A percentile compares a stretch with the other conserved stretches of the same genome.
Evolutionary conservation across 2,113 vertebrate species (phyloP).

Genomic region (Chaetodon auriga): DNA sequence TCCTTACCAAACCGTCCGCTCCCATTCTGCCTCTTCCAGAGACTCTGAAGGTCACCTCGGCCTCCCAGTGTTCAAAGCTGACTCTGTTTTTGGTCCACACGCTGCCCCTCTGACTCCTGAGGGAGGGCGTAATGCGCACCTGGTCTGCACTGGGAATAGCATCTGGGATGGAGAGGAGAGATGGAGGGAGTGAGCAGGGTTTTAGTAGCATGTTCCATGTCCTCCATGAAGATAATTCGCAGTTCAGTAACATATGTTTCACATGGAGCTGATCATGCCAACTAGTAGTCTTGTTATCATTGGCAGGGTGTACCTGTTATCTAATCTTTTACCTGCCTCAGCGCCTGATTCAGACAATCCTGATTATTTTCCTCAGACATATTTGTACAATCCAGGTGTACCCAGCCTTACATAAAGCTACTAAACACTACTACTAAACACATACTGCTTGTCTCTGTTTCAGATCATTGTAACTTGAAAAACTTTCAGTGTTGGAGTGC

Average conservation of each 20-base stretch:
- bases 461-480: background rate
- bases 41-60: conserved; percentile 94
- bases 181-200: background rate
- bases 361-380: background rate
- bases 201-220: background rate
- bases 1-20: conserved; percentile 94
- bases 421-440: too few species aligned
- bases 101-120: conserved; percentile 94
- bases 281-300: background rate
- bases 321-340: background rate
- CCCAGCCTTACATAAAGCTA: too few species aligned
- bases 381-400: background rate
- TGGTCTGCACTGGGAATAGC: conserved; percentile 96
- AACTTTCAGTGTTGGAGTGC: background rate
- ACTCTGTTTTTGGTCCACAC: conserved; percentile 94
- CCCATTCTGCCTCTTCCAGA: conserved; percentile 95
- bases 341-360: background rate
- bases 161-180: conserved; percentile 80
- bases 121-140: conserved; percentile 93
- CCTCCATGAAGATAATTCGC: background rate
- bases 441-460: background rate
- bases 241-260: too few species aligned
- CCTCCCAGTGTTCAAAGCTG: conserved; percentile 92
- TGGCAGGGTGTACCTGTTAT: background rate
- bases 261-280: background rate